phyloP scores from a whole-genome alignment of 2,888 invertebrate genomes.

The Tortricodes alternella region DNA sequence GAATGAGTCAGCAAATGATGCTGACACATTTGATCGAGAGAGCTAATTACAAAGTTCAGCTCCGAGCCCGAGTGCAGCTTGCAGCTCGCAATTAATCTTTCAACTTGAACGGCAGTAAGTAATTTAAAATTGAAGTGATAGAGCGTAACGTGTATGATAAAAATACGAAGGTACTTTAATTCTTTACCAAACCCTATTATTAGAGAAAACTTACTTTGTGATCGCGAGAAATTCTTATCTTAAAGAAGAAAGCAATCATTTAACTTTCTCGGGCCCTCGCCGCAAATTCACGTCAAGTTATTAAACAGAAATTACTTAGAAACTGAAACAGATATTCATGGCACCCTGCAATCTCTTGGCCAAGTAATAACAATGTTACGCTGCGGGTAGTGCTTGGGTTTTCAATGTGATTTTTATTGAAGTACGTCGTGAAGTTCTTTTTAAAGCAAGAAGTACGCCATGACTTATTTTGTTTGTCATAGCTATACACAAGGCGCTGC shows the following conservation, averaged over 20 bases:
- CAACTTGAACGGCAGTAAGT: neutral
- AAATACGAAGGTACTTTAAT: neutral
- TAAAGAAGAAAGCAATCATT: conserved; percentile 11
- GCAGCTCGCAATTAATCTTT: conserved; percentile 15
- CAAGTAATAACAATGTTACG: conserved; percentile 3
- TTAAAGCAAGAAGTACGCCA: neutral
- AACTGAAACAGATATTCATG: conserved; percentile 29
- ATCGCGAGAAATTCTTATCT: neutral
- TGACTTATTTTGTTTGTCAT: too few relatives aligned
- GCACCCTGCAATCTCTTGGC: conserved; percentile 15
- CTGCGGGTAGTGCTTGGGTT: neutral
- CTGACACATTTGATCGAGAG: conserved; percentile 23
- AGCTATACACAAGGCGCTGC: too few relatives aligned
- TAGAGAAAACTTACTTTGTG: neutral
- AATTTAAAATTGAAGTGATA: neutral
- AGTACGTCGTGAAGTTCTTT: neutral
- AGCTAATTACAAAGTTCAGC: conserved; percentile 15
- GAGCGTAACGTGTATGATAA: neutral
- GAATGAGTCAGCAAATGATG: conserved; percentile 5
- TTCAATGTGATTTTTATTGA: neutral
- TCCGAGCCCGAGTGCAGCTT: neutral
- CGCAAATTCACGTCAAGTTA: conserved; percentile 15
- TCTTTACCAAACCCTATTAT: too few relatives aligned
- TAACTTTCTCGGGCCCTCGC: neutral
- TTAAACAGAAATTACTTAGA: conserved; percentile 18